Evolutionary conservation across 2,113 vertebrate genomes (phyloP).

Genomic region (Dicerorhinus sumatrensis): DNA sequence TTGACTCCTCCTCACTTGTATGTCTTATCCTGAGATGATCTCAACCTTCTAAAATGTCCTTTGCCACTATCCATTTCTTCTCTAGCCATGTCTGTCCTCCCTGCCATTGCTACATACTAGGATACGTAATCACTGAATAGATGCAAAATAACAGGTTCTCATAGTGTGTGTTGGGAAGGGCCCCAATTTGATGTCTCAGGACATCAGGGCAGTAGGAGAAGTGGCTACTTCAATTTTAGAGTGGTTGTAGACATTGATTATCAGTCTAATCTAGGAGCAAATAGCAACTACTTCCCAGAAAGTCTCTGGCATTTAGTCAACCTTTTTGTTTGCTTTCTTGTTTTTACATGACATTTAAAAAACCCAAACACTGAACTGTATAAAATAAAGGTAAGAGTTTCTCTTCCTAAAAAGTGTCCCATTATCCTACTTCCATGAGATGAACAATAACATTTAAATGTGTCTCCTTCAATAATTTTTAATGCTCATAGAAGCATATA

Average conservation of each 20-base stretch:
- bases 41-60: not conserved
- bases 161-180: not conserved
- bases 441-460: not conserved
- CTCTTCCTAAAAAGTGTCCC: not conserved
- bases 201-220: not conserved
- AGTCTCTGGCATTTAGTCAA: not conserved
- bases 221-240: not conserved
- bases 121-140: not conserved
- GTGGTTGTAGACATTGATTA: not conserved
- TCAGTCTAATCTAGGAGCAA: not conserved
- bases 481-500: not conserved
- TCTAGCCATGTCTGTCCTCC: not conserved
- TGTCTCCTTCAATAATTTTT: not conserved
- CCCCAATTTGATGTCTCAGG: not conserved
- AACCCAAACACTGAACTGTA: not conserved
- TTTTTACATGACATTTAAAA: not conserved
- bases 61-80: not conserved
- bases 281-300: not conserved
- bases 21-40: not conserved
- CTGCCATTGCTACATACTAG: not conserved
- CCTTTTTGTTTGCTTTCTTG: conserved; percentile 3
- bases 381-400: not conserved
- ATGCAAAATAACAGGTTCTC: not conserved
- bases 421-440: not conserved
- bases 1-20: not conserved